Percentiles rank a stretch among this genome's conserved stretches.
Conservation (phyloP, 2,888 invertebrate genomes). For the Desoria tigrina region DNA sequence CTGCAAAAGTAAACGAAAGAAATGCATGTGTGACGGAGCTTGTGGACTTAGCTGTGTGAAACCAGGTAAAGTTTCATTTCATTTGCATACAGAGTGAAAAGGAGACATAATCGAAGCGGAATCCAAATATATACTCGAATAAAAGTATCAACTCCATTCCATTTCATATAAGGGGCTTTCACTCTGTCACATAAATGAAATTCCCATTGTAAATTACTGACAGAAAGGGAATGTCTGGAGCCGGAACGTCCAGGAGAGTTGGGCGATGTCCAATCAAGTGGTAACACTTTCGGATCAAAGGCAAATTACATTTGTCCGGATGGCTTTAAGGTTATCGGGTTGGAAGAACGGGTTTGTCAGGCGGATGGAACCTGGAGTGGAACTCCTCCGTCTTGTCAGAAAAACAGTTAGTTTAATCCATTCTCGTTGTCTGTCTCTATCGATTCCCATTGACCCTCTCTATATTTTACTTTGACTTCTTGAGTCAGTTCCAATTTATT, state of each 20-base stretch:
- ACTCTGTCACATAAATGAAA: slow-evolving; percentile 47
- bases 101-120: too few relatives aligned
- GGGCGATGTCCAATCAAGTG: slow-evolving; percentile 74
- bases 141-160: too few relatives aligned
- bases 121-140: too few relatives aligned
- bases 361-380: slow-evolving; percentile 69
- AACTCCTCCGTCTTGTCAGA: slow-evolving; percentile 78
- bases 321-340: slow-evolving; percentile 83
- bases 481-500: background rate
- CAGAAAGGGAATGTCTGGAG: slow-evolving; percentile 83
- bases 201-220: too few relatives aligned
- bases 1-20: slow-evolving; percentile 94
- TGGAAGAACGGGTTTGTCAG: slow-evolving; percentile 69
- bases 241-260: slow-evolving; percentile 70
- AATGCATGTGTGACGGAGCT: slow-evolving; percentile 89
- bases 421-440: too few relatives aligned
- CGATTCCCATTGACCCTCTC: background rate
- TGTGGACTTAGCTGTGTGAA: slow-evolving; percentile 79
- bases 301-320: slow-evolving; percentile 84
- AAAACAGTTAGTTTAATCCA: slow-evolving; percentile 67
- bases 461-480: too few relatives aligned
- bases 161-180: too few relatives aligned
- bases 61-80: slow-evolving; percentile 84
- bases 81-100: slow-evolving; percentile 5
- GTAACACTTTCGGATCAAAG: slow-evolving; percentile 77